Percentiles rank a stretch among this genome's conserved stretches.
Conservation (phyloP, 2,113 vertebrate genomes). For the Uropsilus gracilis region DNA sequence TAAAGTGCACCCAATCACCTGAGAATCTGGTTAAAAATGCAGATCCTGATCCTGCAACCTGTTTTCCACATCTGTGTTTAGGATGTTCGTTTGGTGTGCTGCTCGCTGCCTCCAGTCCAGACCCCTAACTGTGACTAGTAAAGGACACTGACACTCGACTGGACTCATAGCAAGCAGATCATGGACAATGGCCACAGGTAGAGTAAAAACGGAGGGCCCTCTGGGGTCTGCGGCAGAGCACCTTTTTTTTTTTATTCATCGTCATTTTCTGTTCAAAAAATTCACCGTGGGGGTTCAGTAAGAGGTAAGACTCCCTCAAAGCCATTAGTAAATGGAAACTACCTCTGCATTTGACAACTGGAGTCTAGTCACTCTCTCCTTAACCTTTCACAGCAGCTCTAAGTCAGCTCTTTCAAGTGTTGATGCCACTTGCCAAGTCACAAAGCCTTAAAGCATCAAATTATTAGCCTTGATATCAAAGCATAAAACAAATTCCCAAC, state of each 20-base stretch:
- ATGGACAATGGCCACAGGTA: not conserved
- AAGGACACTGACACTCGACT: not conserved
- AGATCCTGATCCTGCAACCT: not conserved
- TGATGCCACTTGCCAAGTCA: conserved; percentile 65
- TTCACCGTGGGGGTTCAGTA: not conserved
- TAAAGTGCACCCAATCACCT: not conserved
- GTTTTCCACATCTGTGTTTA: not conserved
- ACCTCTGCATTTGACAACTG: conserved; percentile 57
- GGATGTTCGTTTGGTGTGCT: not conserved
- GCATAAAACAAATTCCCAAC: conserved; percentile 53
- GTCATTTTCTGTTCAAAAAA: not conserved
- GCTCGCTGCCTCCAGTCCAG: not conserved
- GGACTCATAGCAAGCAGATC: not conserved
- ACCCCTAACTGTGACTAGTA: not conserved
- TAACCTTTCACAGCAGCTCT: conserved; percentile 34
- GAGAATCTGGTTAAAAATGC: not conserved
- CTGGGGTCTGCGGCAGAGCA: not conserved
- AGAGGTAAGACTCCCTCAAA: not conserved
- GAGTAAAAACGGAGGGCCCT: not conserved
- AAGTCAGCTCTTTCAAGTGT: conserved; percentile 57
- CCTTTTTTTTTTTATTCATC: not conserved
- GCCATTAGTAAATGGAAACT: conserved; percentile 34
- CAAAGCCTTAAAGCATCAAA: conserved; percentile 58
- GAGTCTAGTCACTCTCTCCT: conserved; percentile 58
- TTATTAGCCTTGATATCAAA: conserved; percentile 63